These are phyloP conservation scores for Melanargia galathea DNA, from an alignment of 2,888 invertebrate species.

Conservation along the genomic window DNA sequence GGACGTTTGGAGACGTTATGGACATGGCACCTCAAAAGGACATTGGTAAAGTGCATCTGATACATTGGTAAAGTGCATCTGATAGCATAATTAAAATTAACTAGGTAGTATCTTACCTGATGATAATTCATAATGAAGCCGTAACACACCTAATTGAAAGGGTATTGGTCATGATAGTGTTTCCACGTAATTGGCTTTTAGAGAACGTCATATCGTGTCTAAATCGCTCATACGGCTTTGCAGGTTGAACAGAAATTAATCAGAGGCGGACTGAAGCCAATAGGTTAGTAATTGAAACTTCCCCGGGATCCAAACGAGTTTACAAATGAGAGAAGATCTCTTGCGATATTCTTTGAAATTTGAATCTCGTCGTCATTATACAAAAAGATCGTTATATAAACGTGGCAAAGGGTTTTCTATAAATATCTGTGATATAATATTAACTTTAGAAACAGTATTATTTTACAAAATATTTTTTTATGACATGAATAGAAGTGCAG, in stretches of 20 bases:
- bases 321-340: background rate
- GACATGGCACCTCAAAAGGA: too few species aligned
- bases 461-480: background rate
- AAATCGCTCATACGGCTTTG: slow-evolving; percentile 12
- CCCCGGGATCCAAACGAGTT: background rate
- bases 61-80: too few species aligned
- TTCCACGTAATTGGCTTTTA: background rate
- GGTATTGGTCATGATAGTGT: background rate
- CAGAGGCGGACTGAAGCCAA: background rate
- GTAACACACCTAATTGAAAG: background rate
- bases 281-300: slow-evolving; percentile 4
- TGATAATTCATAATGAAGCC: too few species aligned
- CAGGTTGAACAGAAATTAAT: background rate
- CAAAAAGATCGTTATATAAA: background rate
- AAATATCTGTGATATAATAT: background rate
- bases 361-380: background rate
- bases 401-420: background rate
- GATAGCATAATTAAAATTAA: too few species aligned
- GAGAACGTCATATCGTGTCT: slow-evolving; percentile 4
- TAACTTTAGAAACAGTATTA: background rate
- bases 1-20: too few species aligned
- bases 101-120: too few species aligned
- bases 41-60: too few species aligned
- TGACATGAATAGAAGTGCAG: slow-evolving; percentile 5
- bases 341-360: background rate